phyloP scores from a whole-genome alignment of 1,140 invertebrate species.

The Hylaeus volcanicus region DNA sequence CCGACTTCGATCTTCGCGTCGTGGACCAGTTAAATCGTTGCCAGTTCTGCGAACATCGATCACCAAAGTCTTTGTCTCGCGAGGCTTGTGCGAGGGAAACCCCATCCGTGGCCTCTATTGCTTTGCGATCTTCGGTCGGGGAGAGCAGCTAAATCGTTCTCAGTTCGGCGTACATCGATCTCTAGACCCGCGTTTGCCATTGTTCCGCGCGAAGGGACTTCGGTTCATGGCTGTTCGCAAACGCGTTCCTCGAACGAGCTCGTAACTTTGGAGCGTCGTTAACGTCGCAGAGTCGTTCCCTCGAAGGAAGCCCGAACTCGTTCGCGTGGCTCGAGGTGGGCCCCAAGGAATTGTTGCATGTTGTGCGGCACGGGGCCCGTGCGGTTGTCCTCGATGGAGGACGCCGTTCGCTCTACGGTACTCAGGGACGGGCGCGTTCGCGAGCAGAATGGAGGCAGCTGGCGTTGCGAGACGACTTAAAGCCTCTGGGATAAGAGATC shows the following conservation, averaged over 20 bases:
- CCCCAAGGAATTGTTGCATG: neutral
- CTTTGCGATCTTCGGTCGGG: neutral
- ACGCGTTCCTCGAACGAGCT: neutral
- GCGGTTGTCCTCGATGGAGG: slow-evolving; percentile 44
- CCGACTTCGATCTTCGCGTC: neutral
- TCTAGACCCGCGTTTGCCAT: neutral
- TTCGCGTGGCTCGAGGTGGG: neutral
- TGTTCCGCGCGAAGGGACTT: neutral
- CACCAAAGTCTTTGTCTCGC: too few species aligned
- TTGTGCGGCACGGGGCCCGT: neutral
- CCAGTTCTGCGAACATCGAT: too few species aligned
- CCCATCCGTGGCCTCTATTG: too few species aligned
- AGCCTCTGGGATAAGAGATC: slow-evolving; percentile 19
- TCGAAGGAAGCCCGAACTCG: neutral
- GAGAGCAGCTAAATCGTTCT: neutral
- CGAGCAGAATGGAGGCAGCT: slow-evolving; percentile 46
- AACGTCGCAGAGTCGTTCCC: neutral
- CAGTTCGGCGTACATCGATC: neutral
- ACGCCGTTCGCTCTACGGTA: slow-evolving; percentile 26
- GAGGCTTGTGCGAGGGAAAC: neutral
- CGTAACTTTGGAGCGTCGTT: neutral
- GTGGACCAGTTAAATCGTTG: too few species aligned
- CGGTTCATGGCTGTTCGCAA: neutral
- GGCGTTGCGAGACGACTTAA: slow-evolving; percentile 65
- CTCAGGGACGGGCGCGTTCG: slow-evolving; percentile 39